These are phyloP conservation scores for Ostrea denselamellosa DNA, from an alignment of 1,140 invertebrate species.

Conservation along the genomic window DNA sequence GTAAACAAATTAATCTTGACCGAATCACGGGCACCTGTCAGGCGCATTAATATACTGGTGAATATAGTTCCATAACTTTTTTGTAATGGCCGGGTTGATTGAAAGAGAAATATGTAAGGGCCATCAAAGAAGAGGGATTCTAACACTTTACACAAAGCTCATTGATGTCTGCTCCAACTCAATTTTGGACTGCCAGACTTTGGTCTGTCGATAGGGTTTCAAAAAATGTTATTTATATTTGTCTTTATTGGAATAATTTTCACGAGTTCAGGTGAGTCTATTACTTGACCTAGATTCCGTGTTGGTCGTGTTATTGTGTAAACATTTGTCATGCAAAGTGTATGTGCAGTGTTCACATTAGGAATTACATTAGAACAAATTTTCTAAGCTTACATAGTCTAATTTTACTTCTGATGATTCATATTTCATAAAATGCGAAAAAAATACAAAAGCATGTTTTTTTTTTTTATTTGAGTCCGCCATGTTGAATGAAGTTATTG, in stretches of 20 bases:
- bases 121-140: slow-evolving; percentile 37
- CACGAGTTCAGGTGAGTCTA: slow-evolving; percentile 51
- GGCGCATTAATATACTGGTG: slow-evolving; percentile 49
- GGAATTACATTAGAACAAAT: background rate
- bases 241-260: slow-evolving; percentile 50
- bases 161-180: slow-evolving; percentile 54
- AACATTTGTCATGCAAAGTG: background rate
- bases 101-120: slow-evolving; percentile 50
- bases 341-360: background rate
- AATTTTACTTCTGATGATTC: background rate
- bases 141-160: slow-evolving; percentile 36
- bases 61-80: slow-evolving; percentile 53
- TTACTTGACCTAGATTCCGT: slow-evolving; percentile 11
- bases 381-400: background rate
- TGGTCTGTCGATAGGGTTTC: slow-evolving; percentile 56
- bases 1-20: slow-evolving; percentile 53
- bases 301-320: background rate
- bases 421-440: background rate
- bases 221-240: slow-evolving; percentile 44
- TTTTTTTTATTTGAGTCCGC: slow-evolving; percentile 36
- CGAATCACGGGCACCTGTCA: slow-evolving; percentile 62
- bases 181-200: slow-evolving; percentile 50
- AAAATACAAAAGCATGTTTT: slow-evolving; percentile 37
- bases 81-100: slow-evolving; percentile 56
- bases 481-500: slow-evolving; percentile 37